Evolutionary conservation across 2,113 vertebrate genomes (phyloP).

Genomic region (Peromyscus leucopus): DNA sequence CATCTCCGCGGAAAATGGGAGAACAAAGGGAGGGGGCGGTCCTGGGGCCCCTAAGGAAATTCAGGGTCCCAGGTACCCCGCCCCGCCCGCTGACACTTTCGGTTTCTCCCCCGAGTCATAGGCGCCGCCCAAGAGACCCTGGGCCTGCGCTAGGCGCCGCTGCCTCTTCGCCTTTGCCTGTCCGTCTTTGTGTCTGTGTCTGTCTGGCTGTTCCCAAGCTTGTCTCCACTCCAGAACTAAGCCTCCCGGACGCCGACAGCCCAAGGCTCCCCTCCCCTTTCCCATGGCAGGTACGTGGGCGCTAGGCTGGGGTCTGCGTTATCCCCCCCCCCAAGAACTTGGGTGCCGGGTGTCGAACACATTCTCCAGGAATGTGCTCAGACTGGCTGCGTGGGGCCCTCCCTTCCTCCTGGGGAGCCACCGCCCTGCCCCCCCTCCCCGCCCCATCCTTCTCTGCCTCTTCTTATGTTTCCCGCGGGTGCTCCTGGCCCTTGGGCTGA

Average conservation of each 20-base stretch:
- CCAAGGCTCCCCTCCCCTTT: not conserved
- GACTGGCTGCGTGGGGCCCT: constrained; percentile 74
- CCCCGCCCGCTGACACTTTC: constrained; percentile 77
- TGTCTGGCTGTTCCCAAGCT: constrained; percentile 74
- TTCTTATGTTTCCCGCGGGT: not conserved
- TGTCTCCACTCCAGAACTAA: constrained; percentile 79
- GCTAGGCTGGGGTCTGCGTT: constrained; percentile 59
- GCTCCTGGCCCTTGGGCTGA: not conserved
- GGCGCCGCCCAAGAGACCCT: constrained; percentile 75
- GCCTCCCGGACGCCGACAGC: not conserved
- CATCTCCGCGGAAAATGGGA: constrained; percentile 66
- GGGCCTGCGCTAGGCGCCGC: constrained; percentile 76
- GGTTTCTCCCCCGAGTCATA: constrained; percentile 79
- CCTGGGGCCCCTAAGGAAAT: constrained; percentile 76
- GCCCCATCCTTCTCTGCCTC: constrained; percentile 41
- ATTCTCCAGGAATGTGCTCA: constrained; percentile 76
- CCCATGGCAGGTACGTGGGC: constrained; percentile 77
- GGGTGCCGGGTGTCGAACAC: constrained; percentile 50
- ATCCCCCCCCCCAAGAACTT: not conserved
- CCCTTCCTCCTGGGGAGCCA: constrained; percentile 66
- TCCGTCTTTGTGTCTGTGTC: constrained; percentile 85
- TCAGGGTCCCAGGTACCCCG: constrained; percentile 73
- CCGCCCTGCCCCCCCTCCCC: constrained; percentile 60
- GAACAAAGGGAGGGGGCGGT: constrained; percentile 84
- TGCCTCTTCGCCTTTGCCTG: constrained; percentile 87